A percentile compares a stretch with the other conserved stretches of the same genome.
Conservation (phyloP, 2,797 vertebrate species). For the Oreortyx pictus region DNA sequence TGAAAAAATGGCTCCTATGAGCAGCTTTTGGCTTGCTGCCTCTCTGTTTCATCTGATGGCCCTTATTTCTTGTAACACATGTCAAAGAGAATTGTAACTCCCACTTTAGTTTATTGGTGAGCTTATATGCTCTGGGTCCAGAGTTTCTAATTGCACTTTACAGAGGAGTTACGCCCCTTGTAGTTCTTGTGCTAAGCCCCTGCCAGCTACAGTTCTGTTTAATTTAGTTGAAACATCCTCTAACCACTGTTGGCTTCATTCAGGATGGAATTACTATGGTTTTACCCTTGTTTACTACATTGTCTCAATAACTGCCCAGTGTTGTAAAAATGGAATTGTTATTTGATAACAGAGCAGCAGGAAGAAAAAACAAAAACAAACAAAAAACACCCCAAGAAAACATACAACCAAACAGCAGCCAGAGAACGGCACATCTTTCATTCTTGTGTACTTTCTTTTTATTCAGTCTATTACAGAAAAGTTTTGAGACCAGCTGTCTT, state of each 20-base stretch:
- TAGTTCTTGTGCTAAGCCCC: not conserved
- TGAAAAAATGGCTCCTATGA: not conserved
- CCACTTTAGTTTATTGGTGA: not conserved
- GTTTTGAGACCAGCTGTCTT: not conserved
- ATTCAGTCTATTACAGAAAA: rapidly evolving
- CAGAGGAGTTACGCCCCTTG: not conserved
- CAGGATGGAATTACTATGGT: not conserved
- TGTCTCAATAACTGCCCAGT: not conserved
- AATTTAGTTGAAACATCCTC: not conserved
- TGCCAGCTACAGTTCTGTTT: not conserved
- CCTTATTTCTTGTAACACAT: not conserved
- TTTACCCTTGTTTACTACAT: not conserved
- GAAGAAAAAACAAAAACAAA: not conserved
- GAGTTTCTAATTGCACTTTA: not conserved
- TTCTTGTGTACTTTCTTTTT: not conserved
- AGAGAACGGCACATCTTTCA: not conserved
- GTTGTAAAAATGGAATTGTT: not conserved
- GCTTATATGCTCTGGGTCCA: not conserved
- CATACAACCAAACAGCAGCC: not conserved
- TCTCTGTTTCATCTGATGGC: not conserved
- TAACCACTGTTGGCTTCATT: not conserved
- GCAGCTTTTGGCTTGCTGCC: not conserved
- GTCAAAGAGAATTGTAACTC: not conserved
- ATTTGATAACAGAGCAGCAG: not conserved
- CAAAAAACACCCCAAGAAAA: not conserved